These are phyloP conservation scores for Sylvilagus bachmani DNA, from an alignment of 2,113 vertebrate species.

Conservation along the genomic window DNA sequence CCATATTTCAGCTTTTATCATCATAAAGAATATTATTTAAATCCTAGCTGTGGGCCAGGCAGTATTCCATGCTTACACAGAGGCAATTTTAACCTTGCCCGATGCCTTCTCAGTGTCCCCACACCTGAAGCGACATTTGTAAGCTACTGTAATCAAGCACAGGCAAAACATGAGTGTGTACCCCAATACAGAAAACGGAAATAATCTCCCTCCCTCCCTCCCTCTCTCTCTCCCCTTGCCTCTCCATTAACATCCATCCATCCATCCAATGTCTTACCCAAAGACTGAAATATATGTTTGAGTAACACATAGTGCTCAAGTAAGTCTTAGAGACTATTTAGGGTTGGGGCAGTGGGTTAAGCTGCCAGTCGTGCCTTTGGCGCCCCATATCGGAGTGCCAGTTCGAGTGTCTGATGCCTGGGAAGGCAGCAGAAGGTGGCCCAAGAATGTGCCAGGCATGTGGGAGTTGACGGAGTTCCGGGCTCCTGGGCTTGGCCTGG, in stretches of 20 bases:
- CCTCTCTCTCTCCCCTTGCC: too few species aligned
- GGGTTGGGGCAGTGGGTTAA: too few species aligned
- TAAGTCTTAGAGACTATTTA: neutral
- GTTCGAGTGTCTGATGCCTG: too few species aligned
- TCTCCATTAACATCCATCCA: too few species aligned
- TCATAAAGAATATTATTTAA: conserved; percentile 48
- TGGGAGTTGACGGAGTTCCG: too few species aligned
- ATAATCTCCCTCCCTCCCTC: neutral
- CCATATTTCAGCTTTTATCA: conserved; percentile 25
- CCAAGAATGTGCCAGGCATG: too few species aligned
- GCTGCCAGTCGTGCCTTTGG: too few species aligned
- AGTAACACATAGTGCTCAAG: neutral
- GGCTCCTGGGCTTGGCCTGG: too few species aligned
- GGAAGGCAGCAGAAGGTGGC: too few species aligned
- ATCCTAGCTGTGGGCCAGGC: neutral
- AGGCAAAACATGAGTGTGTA: neutral
- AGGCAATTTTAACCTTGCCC: neutral
- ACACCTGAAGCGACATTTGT: neutral
- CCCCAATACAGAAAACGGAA: neutral
- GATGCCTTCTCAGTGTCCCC: neutral
- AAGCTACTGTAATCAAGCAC: neutral
- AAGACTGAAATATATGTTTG: neutral
- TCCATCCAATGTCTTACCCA: neutral
- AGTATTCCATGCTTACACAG: conserved; percentile 20
- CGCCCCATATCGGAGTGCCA: too few species aligned